phyloP scores from a whole-genome alignment of 2,797 vertebrate species.

The Myripristis jacobus region DNA sequence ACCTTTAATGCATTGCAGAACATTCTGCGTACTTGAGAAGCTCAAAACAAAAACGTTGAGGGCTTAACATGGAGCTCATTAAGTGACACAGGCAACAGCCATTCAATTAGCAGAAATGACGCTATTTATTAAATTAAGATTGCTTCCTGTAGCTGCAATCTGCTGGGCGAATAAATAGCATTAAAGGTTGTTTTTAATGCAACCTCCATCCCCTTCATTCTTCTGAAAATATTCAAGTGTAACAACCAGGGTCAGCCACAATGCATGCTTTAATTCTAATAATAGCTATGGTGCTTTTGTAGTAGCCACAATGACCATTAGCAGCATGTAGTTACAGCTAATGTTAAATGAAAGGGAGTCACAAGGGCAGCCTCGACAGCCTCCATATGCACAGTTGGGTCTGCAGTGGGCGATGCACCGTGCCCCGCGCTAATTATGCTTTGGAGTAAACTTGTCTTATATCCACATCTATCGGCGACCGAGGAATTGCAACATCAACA shows the following conservation, averaged over 20 bases:
- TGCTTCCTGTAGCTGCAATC: conserved; percentile 2
- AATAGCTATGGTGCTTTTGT: too few relatives aligned
- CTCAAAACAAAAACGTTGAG: neutral
- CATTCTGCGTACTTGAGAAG: neutral
- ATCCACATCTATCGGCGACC: conserved; percentile 13
- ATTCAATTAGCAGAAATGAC: conserved; percentile 24
- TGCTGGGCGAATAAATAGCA: neutral
- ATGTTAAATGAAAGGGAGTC: neutral
- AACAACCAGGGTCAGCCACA: neutral
- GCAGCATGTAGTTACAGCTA: conserved; percentile 3
- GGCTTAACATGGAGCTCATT: neutral
- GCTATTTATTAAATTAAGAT: conserved; percentile 3
- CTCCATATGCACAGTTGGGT: neutral
- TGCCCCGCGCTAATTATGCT: neutral
- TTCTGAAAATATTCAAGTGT: neutral
- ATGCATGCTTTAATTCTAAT: neutral
- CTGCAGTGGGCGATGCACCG: neutral
- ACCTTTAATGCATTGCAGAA: neutral
- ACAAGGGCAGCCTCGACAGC: neutral
- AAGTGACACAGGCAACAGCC: neutral
- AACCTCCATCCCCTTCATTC: conserved; percentile 11
- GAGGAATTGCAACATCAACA: too few relatives aligned
- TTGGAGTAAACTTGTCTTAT: neutral
- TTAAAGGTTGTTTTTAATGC: conserved; percentile 23
- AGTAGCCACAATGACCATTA: neutral